Conservation (phyloP, 2,888 invertebrate genomes). For the Heliconius ethilla region DNA sequence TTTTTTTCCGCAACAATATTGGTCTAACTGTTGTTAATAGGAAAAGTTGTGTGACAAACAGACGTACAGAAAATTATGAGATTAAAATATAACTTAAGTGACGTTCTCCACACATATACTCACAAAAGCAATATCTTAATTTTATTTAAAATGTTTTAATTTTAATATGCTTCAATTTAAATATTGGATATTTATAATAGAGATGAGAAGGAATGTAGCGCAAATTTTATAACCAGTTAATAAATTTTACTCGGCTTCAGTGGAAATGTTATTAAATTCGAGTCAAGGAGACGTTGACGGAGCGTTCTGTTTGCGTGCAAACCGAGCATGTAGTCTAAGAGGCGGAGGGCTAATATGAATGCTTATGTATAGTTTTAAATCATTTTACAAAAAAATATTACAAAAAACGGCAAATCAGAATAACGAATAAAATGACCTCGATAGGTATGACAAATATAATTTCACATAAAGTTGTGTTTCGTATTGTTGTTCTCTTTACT, state of each 20-base stretch:
- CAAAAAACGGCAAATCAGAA: background rate
- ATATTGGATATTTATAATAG: constrained; percentile 25
- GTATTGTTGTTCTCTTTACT: too few relatives aligned
- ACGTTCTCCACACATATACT: background rate
- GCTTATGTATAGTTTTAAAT: background rate
- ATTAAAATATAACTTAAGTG: background rate
- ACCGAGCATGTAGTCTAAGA: constrained; percentile 34
- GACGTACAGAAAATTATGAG: background rate
- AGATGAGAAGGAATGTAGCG: constrained; percentile 26
- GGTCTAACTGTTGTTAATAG: too few relatives aligned
- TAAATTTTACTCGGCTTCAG: constrained; percentile 56
- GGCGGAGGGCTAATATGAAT: background rate
- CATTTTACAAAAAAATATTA: background rate
- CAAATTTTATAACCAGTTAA: constrained; percentile 59
- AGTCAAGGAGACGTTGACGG: constrained; percentile 56
- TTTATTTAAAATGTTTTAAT: constrained; percentile 9
- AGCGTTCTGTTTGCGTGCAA: constrained; percentile 52
- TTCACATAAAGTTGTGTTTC: too few relatives aligned
- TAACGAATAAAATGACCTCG: background rate
- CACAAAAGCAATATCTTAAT: constrained; percentile 6
- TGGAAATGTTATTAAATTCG: constrained; percentile 63
- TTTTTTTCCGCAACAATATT: too few relatives aligned
- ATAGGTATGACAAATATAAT: background rate
- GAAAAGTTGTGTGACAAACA: background rate
- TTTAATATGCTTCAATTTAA: background rate